Conservation (phyloP, 1,140 invertebrate species). For the Psix sp. region DNA sequence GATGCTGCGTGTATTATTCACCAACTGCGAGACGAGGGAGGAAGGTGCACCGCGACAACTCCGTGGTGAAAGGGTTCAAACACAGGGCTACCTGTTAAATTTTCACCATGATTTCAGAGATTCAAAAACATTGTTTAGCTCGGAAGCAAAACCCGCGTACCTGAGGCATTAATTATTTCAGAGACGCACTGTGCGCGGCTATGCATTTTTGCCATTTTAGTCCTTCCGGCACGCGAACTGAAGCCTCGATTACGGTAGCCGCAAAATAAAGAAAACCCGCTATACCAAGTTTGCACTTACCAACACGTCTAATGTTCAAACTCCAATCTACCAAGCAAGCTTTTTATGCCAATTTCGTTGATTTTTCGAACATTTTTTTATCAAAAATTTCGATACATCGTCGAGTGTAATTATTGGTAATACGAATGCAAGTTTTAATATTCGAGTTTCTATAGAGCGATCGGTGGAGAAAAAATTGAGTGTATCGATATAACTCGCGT, state of each 20-base stretch:
- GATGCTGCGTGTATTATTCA: constrained; percentile 55
- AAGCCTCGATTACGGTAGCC: too few relatives aligned
- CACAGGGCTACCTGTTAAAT: constrained; percentile 66
- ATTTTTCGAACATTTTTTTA: too few relatives aligned
- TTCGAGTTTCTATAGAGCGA: too few relatives aligned
- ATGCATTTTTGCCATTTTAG: constrained; percentile 42
- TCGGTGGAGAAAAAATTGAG: too few relatives aligned
- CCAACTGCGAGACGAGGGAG: constrained; percentile 22
- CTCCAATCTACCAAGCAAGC: too few relatives aligned
- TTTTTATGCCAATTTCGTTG: too few relatives aligned
- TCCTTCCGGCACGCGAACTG: neutral
- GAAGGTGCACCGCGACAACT: constrained; percentile 43
- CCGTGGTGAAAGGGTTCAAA: constrained; percentile 71
- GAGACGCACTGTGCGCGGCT: constrained; percentile 59
- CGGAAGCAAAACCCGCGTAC: constrained; percentile 51
- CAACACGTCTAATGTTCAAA: too few relatives aligned
- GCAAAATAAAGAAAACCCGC: neutral
- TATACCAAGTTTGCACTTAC: too few relatives aligned
- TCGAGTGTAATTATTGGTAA: too few relatives aligned
- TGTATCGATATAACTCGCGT: too few relatives aligned
- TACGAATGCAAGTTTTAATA: too few relatives aligned
- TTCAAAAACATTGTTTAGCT: constrained; percentile 73
- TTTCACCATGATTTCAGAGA: constrained; percentile 70
- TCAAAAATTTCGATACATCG: too few relatives aligned
- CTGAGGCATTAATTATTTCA: constrained; percentile 68